These are phyloP conservation scores for Trissolcus japonicus DNA, from an alignment of 2,888 invertebrate genomes.

Conservation along the genomic window DNA sequence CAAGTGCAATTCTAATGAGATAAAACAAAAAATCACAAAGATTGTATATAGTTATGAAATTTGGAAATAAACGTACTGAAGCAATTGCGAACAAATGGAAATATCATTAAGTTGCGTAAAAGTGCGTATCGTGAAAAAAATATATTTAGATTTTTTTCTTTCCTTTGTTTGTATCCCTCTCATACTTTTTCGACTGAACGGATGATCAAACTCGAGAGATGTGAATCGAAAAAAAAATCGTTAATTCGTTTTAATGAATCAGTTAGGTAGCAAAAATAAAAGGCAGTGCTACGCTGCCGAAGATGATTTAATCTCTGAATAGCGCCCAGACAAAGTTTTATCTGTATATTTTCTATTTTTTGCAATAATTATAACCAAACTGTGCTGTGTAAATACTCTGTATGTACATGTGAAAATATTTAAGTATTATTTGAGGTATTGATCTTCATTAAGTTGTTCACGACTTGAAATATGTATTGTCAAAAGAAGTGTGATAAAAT, in stretches of 20 bases:
- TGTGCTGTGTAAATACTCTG: slow-evolving; percentile 43
- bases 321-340: slow-evolving; percentile 5
- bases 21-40: neutral
- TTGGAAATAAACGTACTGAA: slow-evolving; percentile 7
- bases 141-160: slow-evolving; percentile 11
- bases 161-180: neutral
- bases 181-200: neutral
- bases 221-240: neutral
- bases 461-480: neutral
- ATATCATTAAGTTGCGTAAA: slow-evolving; percentile 12
- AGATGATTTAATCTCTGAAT: too few species aligned
- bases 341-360: slow-evolving; percentile 33
- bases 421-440: slow-evolving; percentile 24
- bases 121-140: neutral
- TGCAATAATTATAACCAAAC: slow-evolving; percentile 30
- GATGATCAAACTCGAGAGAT: neutral
- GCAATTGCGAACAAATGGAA: slow-evolving; percentile 9
- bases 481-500: slow-evolving; percentile 16
- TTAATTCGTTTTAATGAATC: neutral
- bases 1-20: slow-evolving; percentile 22
- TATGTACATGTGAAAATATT: slow-evolving; percentile 38
- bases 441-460: slow-evolving; percentile 10
- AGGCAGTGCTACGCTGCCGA: too few species aligned
- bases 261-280: neutral
- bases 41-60: slow-evolving; percentile 41